Evolutionary conservation across 2,113 vertebrate genomes (phyloP).

Genomic region (Leiothrix lutea): DNA sequence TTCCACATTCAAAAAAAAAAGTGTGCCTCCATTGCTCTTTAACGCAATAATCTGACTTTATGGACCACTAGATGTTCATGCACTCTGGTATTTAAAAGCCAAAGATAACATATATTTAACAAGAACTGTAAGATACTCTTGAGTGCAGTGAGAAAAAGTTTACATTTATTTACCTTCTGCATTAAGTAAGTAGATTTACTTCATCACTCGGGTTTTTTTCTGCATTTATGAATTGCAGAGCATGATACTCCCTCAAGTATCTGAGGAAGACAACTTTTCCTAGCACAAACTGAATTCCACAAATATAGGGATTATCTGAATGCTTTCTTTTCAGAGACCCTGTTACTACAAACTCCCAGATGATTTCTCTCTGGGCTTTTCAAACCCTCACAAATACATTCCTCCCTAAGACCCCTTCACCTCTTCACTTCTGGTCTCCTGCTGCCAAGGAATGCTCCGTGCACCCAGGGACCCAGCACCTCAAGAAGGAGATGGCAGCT

Average conservation of each 20-base stretch:
- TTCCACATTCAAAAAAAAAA: background rate
- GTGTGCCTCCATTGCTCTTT: background rate
- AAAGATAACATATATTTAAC: background rate
- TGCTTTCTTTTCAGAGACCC: background rate
- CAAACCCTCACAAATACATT: background rate
- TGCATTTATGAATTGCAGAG: background rate
- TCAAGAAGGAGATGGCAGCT: background rate
- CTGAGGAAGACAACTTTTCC: background rate
- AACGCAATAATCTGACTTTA: background rate
- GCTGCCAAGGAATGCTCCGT: accelerated
- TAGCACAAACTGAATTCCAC: background rate
- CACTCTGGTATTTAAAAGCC: background rate
- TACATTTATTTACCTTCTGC: background rate
- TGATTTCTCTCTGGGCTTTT: background rate
- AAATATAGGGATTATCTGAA: background rate
- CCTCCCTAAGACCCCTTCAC: background rate
- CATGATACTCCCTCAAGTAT: background rate
- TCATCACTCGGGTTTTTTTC: background rate
- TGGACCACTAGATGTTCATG: background rate
- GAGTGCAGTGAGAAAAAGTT: background rate
- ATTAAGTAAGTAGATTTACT: background rate
- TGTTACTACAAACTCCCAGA: background rate
- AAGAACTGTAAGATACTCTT: background rate
- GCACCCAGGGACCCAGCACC: background rate
- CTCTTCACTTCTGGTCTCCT: background rate